Base-by-base conservation (phyloP, 2,888 invertebrate species). In the Torymus texanus region DNA sequence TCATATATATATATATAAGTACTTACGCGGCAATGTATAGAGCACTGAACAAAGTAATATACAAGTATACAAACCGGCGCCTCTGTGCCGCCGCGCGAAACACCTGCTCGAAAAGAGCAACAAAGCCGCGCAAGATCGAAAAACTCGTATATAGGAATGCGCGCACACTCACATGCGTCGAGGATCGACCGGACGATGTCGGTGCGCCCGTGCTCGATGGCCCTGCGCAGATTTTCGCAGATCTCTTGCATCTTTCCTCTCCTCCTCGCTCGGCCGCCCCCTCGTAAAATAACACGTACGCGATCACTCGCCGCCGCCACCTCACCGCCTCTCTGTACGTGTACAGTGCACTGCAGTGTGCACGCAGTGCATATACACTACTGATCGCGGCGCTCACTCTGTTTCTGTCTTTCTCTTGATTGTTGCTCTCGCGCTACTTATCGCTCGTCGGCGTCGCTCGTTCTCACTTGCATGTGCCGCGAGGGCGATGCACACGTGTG, bases 101-200 rank as follows among this genome's bases (percentile, higher is more conserved):
- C 41, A 41, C 41, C 41, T 41, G 41, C 41, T 41, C 13, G 11
- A 18, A 61, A 61, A 61, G 21, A 13, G 5, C 2, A 24, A 59
- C 10, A 14, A 18, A 59, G 18, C 4, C 12, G n/a, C 16, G 58
- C 58, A 41, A 41, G 8, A 41, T 41, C 14, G 8, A 41, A 5
- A 24, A 21, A 62, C 62, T 8, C 24, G 24, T 24, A 24, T 18
- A 21, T 29, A 62, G 8, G 11, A 24, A 12, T 62, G 24, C 24
- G 12, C 41, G 41, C 41, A 41, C 41, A 41, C 92, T 90, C 89
- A 92, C 92, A 92, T 79, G 92, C 91, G 82, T 92, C 92, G 75
- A 93, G 87, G 59, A 93, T 88, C 50, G 92, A 90, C 84, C 92
- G 90, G 59, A 93, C 90, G 81, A 93, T 92, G 85, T 93, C 93